Percentiles rank a stretch among this genome's conserved stretches.
Evolutionary conservation across 2,888 invertebrate species (phyloP).

Genomic region (Pyrochroa serraticornis): DNA sequence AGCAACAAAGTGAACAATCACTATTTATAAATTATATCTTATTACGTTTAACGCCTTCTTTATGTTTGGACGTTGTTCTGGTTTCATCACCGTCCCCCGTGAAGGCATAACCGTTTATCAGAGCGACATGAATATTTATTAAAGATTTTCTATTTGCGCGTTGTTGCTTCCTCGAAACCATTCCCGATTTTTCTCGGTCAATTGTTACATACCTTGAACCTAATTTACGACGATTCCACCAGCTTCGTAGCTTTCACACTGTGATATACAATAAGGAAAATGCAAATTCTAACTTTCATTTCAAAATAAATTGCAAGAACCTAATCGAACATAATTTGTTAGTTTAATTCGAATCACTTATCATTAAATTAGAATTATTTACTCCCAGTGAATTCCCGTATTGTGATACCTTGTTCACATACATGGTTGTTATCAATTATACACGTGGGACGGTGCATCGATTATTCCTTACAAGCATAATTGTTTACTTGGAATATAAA

Average conservation of each 20-base stretch:
- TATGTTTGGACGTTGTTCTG: constrained; percentile 14
- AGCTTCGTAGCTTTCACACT: neutral
- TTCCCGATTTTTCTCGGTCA: constrained; percentile 8
- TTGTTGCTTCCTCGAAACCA: constrained; percentile 15
- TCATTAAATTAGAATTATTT: constrained; percentile 8
- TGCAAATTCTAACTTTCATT: neutral
- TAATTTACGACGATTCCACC: neutral
- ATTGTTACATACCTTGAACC: neutral
- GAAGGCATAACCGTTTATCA: constrained; percentile 13
- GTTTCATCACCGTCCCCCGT: constrained; percentile 19
- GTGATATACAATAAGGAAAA: neutral
- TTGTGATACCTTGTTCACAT: neutral
- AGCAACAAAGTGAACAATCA: constrained; percentile 9
- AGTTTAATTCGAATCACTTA: neutral
- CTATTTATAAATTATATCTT: constrained; percentile 24
- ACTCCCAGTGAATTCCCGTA: neutral
- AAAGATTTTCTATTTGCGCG: constrained; percentile 12
- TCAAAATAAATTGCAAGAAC: neutral
- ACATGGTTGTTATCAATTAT: constrained; percentile 13
- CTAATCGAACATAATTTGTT: constrained; percentile 7
- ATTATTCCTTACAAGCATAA: constrained; percentile 20
- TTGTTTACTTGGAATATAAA: constrained; percentile 28
- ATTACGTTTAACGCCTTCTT: constrained; percentile 23
- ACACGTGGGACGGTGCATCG: constrained; percentile 18
- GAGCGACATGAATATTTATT: constrained; percentile 25